These are phyloP conservation scores for Diabrotica virgifera DNA, from an alignment of 1,140 invertebrate genomes.

Conservation along the genomic window DNA sequence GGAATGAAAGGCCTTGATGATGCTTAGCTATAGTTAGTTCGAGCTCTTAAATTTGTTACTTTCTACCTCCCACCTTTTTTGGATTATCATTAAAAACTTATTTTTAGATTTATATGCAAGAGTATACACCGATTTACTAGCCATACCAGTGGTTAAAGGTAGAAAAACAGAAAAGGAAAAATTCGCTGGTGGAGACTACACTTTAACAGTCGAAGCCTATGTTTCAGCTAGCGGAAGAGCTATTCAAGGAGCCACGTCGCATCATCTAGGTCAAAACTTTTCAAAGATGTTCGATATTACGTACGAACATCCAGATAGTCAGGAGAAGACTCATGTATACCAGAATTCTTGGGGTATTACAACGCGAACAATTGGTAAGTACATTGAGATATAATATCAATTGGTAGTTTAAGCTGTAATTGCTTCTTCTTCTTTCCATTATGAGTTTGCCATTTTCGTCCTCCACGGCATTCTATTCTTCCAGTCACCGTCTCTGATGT, in stretches of 20 bases:
- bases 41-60: too few relatives aligned
- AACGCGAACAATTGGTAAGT: slow-evolving; percentile 85
- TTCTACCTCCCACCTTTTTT: too few relatives aligned
- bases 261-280: slow-evolving; percentile 98
- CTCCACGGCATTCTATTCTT: too few relatives aligned
- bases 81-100: neutral
- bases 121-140: slow-evolving; percentile 90
- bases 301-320: slow-evolving; percentile 88
- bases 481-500: too few relatives aligned
- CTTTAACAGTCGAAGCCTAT: slow-evolving; percentile 95
- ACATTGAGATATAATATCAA: neutral
- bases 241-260: slow-evolving; percentile 96
- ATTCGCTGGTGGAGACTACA: slow-evolving; percentile 97
- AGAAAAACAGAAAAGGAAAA: slow-evolving; percentile 99
- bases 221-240: slow-evolving; percentile 91
- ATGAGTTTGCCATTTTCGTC: too few relatives aligned
- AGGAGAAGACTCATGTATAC: slow-evolving; percentile 86
- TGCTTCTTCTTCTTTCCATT: too few relatives aligned
- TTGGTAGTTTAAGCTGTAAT: too few relatives aligned
- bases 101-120: slow-evolving; percentile 74
- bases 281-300: slow-evolving; percentile 99
- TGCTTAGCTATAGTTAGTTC: too few relatives aligned
- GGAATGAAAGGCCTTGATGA: too few relatives aligned
- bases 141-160: slow-evolving; percentile 93
- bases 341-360: slow-evolving; percentile 99